These are phyloP conservation scores for Philhelius pedissequus DNA, from an alignment of 2,888 invertebrate species.

Conservation along the genomic window DNA sequence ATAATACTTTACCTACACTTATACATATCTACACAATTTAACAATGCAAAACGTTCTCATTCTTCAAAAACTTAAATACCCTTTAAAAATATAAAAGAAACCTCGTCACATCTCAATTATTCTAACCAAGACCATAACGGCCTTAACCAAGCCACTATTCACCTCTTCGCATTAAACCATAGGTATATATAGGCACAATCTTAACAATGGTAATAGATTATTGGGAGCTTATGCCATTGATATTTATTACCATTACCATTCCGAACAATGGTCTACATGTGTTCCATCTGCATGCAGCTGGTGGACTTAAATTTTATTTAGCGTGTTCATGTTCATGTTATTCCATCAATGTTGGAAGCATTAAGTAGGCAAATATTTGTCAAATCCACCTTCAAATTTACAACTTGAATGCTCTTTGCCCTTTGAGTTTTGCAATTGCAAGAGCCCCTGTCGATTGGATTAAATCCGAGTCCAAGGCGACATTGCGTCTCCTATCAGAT, in stretches of 20 bases:
- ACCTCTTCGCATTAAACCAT: neutral
- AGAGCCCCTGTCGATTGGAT: neutral
- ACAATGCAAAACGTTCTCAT: no score
- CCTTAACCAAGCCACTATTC: neutral
- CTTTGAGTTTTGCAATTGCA: neutral
- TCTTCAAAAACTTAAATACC: no score
- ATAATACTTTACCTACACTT: no score
- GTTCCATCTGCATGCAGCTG: slow-evolving; percentile 24
- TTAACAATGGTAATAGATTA: slow-evolving; percentile 1
- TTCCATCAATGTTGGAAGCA: neutral
- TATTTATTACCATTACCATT: slow-evolving; percentile 1
- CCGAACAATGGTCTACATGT: neutral
- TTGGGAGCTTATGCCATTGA: slow-evolving; percentile 8
- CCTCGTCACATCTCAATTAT: neutral
- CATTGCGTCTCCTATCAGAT: slow-evolving; percentile 24
- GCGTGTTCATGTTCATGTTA: slow-evolving; percentile 40
- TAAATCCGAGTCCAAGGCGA: neutral
- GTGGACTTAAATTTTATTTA: slow-evolving; percentile 23
- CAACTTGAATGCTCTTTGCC: slow-evolving; percentile 7
- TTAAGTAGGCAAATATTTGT: slow-evolving; percentile 15
- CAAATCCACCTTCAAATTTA: slow-evolving; percentile 42
- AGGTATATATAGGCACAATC: neutral
- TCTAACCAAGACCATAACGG: neutral
- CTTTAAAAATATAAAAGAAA: neutral
- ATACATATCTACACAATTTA: no score